A percentile compares a stretch with the other conserved stretches of the same genome.
Evolutionary conservation across 2,797 vertebrate genomes (phyloP).

Genomic region (Taenioides sp.): DNA sequence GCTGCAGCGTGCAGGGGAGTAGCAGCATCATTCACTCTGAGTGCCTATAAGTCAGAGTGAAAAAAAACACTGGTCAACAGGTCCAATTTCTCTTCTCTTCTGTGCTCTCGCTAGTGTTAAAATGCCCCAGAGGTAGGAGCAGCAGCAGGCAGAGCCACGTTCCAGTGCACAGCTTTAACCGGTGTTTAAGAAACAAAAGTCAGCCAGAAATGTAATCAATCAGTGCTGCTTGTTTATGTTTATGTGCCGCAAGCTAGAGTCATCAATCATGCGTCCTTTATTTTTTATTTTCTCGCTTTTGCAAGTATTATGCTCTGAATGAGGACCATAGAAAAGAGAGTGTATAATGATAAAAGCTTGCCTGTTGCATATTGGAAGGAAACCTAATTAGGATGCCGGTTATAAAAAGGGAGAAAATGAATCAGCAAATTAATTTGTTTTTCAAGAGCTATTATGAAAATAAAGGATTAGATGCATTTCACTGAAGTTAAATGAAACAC

Average conservation of each 20-base stretch:
- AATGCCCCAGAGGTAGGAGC: conserved; percentile 55
- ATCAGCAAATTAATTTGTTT: conserved; percentile 64
- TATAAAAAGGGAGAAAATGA: conserved; percentile 61
- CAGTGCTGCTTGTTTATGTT: conserved; percentile 75
- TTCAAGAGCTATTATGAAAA: conserved; percentile 53
- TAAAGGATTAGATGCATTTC: conserved; percentile 51
- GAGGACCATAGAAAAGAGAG: conserved; percentile 64
- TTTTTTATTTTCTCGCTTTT: conserved; percentile 45
- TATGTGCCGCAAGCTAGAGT: conserved; percentile 66
- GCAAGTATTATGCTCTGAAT: conserved; percentile 57
- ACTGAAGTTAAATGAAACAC: conserved; percentile 37
- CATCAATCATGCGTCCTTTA: conserved; percentile 71
- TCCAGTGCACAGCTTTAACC: conserved; percentile 63
- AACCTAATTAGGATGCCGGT: conserved; percentile 59
- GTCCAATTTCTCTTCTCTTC: conserved; percentile 65
- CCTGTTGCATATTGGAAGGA: conserved; percentile 64
- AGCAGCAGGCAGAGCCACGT: conserved; percentile 46
- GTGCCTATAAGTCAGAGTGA: conserved; percentile 76
- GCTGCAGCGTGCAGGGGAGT: conserved; percentile 47
- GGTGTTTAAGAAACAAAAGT: conserved; percentile 77
- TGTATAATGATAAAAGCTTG: conserved; percentile 62
- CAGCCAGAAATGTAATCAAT: conserved; percentile 77
- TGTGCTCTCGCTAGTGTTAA: conserved; percentile 49
- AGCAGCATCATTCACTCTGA: conserved; percentile 68
- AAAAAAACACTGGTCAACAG: conserved; percentile 68